These are phyloP conservation scores for Parambassis ranga DNA, from an alignment of 2,797 vertebrate species.

Conservation along the genomic window DNA sequence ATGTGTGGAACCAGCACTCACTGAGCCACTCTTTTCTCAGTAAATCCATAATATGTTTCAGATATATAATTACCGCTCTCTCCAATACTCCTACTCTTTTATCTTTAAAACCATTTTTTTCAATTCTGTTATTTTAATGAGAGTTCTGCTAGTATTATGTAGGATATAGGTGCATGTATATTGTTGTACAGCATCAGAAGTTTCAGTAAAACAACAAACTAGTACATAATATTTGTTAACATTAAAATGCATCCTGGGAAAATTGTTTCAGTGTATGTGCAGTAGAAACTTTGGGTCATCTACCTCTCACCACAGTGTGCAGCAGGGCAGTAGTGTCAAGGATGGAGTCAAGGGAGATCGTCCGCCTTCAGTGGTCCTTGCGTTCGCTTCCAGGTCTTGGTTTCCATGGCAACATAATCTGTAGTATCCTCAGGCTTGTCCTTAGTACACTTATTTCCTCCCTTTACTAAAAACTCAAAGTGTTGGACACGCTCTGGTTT, in stretches of 20 bases:
- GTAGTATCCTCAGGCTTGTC: constrained; percentile 67
- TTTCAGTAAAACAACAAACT: too few species aligned
- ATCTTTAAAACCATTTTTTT: too few species aligned
- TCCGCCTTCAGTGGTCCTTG: constrained; percentile 76
- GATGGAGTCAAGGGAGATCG: constrained; percentile 63
- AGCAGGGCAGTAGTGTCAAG: constrained; percentile 30
- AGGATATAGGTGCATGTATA: too few species aligned
- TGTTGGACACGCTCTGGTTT: constrained; percentile 68
- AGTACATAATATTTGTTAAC: not conserved
- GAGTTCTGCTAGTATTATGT: too few species aligned
- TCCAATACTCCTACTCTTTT: too few species aligned
- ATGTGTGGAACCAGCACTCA: constrained; percentile 3
- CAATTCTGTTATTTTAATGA: not conserved
- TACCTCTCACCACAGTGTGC: constrained; percentile 68
- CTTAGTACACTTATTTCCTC: constrained; percentile 16
- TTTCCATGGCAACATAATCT: constrained; percentile 80
- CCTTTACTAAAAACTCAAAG: constrained; percentile 37
- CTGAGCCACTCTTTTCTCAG: not conserved
- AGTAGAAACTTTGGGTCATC: constrained; percentile 15
- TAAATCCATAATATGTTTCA: not conserved
- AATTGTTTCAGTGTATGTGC: too few species aligned
- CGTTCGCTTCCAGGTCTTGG: constrained; percentile 69
- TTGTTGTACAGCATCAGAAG: too few species aligned
- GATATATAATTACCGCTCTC: not conserved
- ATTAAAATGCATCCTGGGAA: not conserved